Evolutionary conservation across 2,113 vertebrate species (phyloP).

Genomic region (Actenoides hombroni): DNA sequence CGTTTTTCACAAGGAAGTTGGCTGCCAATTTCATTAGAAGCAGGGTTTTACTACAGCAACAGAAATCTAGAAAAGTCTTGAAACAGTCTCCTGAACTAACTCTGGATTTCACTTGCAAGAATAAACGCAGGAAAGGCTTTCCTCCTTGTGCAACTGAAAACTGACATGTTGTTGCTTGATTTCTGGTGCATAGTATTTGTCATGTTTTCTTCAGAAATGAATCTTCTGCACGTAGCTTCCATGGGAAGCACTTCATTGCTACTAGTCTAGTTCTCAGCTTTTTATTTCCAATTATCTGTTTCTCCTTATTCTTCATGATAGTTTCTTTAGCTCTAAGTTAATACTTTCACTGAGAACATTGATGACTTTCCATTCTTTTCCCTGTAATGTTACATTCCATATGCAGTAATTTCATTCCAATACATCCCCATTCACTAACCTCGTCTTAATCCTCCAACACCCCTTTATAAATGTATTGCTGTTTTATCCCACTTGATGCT

Average conservation of each 20-base stretch:
- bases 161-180: not conserved
- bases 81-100: not conserved
- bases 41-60: not conserved
- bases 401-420: not conserved
- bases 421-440: not conserved
- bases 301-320: not conserved
- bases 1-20: not conserved
- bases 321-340: not conserved
- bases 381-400: not conserved
- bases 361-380: not conserved
- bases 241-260: not conserved
- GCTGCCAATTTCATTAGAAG: conserved; percentile 1
- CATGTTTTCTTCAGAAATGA: not conserved
- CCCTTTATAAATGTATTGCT: not conserved
- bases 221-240: not conserved
- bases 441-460: not conserved
- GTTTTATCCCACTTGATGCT: not conserved
- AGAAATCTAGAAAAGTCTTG: not conserved
- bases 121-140: not conserved
- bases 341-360: not conserved
- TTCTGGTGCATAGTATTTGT: not conserved
- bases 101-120: not conserved
- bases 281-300: not conserved
- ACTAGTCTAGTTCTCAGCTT: not conserved
- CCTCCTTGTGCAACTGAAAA: not conserved